Evolutionary conservation across 1,140 invertebrate species (phyloP), one percentile per base, ranked within the genome.

Genomic region (Drosophila suzukii): DNA sequence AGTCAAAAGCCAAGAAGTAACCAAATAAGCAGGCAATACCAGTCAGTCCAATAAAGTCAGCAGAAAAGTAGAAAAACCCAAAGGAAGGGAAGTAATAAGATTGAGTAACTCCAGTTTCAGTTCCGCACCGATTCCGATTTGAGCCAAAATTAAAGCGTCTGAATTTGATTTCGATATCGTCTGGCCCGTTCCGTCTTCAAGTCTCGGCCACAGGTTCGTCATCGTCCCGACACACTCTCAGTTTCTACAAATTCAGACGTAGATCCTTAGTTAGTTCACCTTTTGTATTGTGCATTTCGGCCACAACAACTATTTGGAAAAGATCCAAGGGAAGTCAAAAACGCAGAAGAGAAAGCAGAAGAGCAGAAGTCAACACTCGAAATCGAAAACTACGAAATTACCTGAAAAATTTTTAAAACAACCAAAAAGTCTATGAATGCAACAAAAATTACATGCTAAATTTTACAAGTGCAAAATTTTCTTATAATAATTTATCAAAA

Each of bases 221-320:
- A 71, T 70, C 72, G 66, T 76, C 70, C 81, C 79, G 79, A 75
- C 75, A 79, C 53, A 50, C 58, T 89, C 73, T 75, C 41, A 65
- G 84, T 91, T 91, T 91, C 72, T 65, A 78, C 81, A 91, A 90
- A 90, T 91, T 91, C 89, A 91, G 89, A 90, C 89, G 89, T 91
- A 78, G 72, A 70, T 90, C 81, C 47, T 89, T 72, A 81, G 85
- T 89, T 89, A 44, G 56, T 84, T 84, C 47, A 81, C 38, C 41
- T 24, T 61, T 84, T 81, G 50, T 67, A 78, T 89, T 81, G 73
- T 62, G 78, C 74, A 90, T 84, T 91, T 91, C 72, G 89, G 81
- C 68, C 44, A 66, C 20, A 36, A 54, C 65, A 51, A 81, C 56
- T 62, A 51, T 89, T 90, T 81, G 77, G 85, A 60, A 78, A 53